Evolutionary conservation across 2,113 vertebrate genomes (phyloP).

Genomic region (Axis porcinus): DNA sequence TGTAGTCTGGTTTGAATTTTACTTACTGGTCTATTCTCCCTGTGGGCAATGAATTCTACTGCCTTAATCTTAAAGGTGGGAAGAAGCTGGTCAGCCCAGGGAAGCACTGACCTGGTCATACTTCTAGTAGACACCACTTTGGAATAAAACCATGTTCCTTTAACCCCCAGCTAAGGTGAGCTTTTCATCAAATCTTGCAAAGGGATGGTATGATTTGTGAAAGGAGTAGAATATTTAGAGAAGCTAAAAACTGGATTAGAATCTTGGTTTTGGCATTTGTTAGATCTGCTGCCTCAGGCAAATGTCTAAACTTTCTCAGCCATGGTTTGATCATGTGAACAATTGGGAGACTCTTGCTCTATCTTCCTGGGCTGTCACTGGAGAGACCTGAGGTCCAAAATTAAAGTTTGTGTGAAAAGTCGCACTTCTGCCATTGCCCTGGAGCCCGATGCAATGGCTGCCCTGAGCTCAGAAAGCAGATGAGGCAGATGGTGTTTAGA

Average conservation of each 20-base stretch:
- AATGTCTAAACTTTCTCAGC: not conserved
- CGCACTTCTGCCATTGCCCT: not conserved
- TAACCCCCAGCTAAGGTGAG: not conserved
- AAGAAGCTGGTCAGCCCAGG: not conserved
- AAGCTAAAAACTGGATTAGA: not conserved
- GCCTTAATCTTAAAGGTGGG: not conserved
- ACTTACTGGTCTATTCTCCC: not conserved
- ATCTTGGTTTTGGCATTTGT: not conserved
- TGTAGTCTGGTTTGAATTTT: not conserved
- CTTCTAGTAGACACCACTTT: not conserved
- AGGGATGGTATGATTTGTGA: not conserved
- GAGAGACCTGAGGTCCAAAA: not conserved
- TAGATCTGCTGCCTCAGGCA: not conserved
- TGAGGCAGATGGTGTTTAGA: not conserved
- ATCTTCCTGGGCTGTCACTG: not conserved
- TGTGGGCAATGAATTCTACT: not conserved
- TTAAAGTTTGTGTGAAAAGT: not conserved
- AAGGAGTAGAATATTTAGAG: not conserved
- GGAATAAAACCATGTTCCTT: not conserved
- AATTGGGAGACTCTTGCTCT: not conserved
- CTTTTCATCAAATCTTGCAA: not conserved
- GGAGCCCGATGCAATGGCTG: not conserved
- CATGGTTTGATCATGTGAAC: not conserved
- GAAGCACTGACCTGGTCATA: not conserved
- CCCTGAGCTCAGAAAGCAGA: not conserved